Percentiles rank a stretch among this genome's conserved stretches.
Evolutionary conservation across 2,888 invertebrate genomes (phyloP).

Genomic region (Pseudococcus jackbeardsleyi): DNA sequence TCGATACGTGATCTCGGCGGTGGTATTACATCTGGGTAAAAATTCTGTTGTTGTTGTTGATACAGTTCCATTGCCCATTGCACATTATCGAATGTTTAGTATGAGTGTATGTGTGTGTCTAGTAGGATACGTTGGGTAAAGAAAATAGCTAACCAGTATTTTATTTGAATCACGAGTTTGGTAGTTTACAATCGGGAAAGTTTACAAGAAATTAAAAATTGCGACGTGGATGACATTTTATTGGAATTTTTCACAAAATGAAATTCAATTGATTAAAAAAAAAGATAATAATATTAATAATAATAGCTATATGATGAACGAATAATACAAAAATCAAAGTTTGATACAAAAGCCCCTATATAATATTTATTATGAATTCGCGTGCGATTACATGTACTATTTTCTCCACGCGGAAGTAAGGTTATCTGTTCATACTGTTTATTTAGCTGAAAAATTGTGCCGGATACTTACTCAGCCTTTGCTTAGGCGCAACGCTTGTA

Average conservation of each 20-base stretch:
- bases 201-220: background rate
- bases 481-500: constrained; percentile 21
- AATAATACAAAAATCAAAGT: background rate
- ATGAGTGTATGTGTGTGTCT: too few relatives aligned
- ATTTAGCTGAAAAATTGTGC: too few relatives aligned
- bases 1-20: constrained; percentile 37
- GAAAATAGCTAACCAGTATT: background rate
- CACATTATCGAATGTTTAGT: too few relatives aligned
- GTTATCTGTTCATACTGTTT: background rate
- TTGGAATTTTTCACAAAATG: too few relatives aligned
- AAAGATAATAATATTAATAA: too few relatives aligned
- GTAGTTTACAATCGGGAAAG: background rate
- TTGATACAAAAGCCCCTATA: background rate
- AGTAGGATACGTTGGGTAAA: background rate
- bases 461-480: too few relatives aligned
- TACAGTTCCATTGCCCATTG: background rate
- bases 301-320: background rate
- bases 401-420: background rate
- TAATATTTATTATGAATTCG: background rate
- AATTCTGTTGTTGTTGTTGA: constrained; percentile 49
- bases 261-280: too few relatives aligned
- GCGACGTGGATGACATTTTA: too few relatives aligned
- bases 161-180: too few relatives aligned
- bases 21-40: constrained; percentile 35
- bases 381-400: background rate